Conservation (phyloP, 2,888 invertebrate genomes). For the Syrphus vitripennis region DNA sequence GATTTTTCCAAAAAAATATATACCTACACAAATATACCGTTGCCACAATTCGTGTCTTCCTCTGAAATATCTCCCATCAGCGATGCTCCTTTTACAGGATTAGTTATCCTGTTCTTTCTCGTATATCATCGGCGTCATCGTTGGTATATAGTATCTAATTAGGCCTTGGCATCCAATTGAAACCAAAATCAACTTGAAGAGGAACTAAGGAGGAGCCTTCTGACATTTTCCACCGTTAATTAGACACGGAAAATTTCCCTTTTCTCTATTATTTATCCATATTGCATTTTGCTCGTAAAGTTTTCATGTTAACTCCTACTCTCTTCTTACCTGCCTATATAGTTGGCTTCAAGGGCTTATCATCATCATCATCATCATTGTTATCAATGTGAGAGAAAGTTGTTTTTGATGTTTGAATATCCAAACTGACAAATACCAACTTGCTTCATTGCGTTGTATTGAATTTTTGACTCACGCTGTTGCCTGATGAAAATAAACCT, state of each 20-base stretch:
- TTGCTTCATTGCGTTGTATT: not conserved
- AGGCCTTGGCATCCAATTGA: not conserved
- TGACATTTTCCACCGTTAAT: constrained; percentile 43
- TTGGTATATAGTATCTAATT: constrained; percentile 21
- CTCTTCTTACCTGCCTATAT: not conserved
- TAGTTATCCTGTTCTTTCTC: not conserved
- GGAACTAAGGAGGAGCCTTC: not conserved
- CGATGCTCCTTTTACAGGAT: not conserved
- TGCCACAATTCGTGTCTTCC: too few species aligned
- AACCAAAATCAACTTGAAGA: not conserved
- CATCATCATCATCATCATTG: not conserved
- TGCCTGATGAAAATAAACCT: constrained; percentile 15
- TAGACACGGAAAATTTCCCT: constrained; percentile 26
- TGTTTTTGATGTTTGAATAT: constrained; percentile 26
- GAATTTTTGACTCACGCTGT: not conserved
- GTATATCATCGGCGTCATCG: too few species aligned
- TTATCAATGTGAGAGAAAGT: not conserved
- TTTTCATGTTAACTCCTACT: not conserved
- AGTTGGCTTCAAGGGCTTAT: not conserved
- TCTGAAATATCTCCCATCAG: not conserved
- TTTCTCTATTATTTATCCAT: not conserved
- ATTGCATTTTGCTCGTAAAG: not conserved
- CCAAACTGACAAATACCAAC: not conserved
- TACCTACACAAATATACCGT: not conserved
- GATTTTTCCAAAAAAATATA: constrained; percentile 10